Evolutionary conservation across 2,797 vertebrate genomes (phyloP), one percentile per base, ranked within the genome.

Genomic region (Sandelia bainsii): DNA sequence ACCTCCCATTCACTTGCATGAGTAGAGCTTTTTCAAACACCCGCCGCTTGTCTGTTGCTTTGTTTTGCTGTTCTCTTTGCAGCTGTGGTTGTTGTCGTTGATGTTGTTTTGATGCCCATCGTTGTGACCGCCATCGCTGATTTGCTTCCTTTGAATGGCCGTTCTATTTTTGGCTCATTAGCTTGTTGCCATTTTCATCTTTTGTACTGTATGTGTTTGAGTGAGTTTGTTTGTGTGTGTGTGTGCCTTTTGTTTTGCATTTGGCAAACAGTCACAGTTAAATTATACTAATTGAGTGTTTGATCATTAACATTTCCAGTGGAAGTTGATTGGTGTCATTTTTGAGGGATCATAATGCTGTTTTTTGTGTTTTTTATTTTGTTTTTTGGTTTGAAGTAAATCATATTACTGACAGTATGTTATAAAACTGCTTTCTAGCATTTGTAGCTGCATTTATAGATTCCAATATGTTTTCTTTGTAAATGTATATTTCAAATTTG

Each of bases 1-100:
- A 58, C 58, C 72, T 62, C 61, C 79, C 68, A 75, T 86, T 87
- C 83, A 87, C 87, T 72, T 90, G 85, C 89, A 91, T 91, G 88
- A 88, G 69, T 50, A 40, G 75, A 85, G 62, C 49, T 42, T 69
- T 89, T 87, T 92, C 87, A 92, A 89, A 89, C 82, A 73, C 71
- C 68, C 29, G 54, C 75, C 72, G 72, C 86, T 87, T 77, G 75
- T 87, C 87, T 76, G 81, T 77, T 67, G 83, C 83, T 86, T 88
- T 88, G 89, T 89, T 85, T 61, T 62, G 52, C 53, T 77, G 58
- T 84, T 86, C 59, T 81, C 79, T 80, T 60, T 76, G 76, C 87
- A 86, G 86, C 89, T 89, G 86, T 81, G 78, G 68, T 88, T 82
- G 73, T 75, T 84, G 73, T 84, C 81, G 51, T 75, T 44, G 42